Conservation (phyloP, 2,797 vertebrate genomes). For the Danio jaintianensis region DNA sequence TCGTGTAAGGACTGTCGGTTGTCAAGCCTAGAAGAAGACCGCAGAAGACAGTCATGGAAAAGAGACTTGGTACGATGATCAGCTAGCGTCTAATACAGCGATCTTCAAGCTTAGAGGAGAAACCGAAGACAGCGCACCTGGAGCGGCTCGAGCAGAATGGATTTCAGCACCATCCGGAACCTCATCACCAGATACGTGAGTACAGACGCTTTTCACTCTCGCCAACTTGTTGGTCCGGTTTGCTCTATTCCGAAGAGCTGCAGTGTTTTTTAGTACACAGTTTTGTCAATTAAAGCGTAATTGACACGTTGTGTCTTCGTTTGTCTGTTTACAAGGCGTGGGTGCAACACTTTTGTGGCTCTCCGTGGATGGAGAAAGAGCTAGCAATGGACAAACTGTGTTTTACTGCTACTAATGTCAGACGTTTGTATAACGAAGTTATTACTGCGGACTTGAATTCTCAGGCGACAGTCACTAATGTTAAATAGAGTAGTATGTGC, state of each 20-base stretch:
- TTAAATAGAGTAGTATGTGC: neutral
- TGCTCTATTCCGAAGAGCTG: slow-evolving; percentile 1
- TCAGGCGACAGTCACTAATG: neutral
- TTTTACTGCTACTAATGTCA: slow-evolving; percentile 22
- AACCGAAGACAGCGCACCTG: slow-evolving; percentile 47
- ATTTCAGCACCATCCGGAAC: slow-evolving; percentile 87
- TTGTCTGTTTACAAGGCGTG: neutral
- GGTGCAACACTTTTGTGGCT: slow-evolving; percentile 18
- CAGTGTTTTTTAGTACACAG: neutral
- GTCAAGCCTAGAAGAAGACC: slow-evolving; percentile 46
- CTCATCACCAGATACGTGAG: slow-evolving; percentile 95
- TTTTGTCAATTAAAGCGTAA: neutral
- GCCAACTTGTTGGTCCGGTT: slow-evolving; percentile 60
- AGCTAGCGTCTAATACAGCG: slow-evolving; percentile 65
- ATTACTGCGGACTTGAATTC: neutral
- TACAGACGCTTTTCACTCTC: slow-evolving; percentile 57
- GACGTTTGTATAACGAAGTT: neutral
- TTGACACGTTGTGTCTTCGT: neutral
- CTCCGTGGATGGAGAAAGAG: slow-evolving; percentile 18
- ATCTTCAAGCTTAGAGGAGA: slow-evolving; percentile 52
- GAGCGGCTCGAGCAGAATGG: slow-evolving; percentile 82
- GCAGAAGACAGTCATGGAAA: slow-evolving; percentile 72
- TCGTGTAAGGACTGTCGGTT: slow-evolving; percentile 50
- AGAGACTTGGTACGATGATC: slow-evolving; percentile 63
- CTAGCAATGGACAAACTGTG: slow-evolving; percentile 18